Evolutionary conservation across 2,888 invertebrate genomes (phyloP).

Genomic region (Acleris emargana): DNA sequence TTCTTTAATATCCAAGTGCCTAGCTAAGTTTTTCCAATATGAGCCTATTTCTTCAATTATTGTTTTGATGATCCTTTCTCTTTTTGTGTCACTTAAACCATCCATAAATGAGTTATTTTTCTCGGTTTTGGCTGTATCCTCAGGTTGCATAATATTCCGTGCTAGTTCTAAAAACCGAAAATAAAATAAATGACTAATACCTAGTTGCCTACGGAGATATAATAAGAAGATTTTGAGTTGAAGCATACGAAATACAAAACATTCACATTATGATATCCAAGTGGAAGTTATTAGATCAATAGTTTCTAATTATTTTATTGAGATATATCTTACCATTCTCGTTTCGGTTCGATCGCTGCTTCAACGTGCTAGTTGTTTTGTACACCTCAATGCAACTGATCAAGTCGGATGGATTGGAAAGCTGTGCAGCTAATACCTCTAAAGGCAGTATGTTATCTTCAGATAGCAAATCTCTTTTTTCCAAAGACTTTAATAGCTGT

Average conservation of each 20-base stretch:
- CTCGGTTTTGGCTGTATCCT: slow-evolving; percentile 40
- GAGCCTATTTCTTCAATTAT: slow-evolving; percentile 66
- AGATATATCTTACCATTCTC: slow-evolving; percentile 54
- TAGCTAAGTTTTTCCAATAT: slow-evolving; percentile 67
- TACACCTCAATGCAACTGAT: slow-evolving; percentile 56
- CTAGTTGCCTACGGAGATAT: too few species aligned
- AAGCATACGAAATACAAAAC: too few species aligned
- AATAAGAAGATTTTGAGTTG: too few species aligned
- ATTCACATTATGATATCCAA: not conserved
- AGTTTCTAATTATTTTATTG: not conserved
- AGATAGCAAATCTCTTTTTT: slow-evolving; percentile 65
- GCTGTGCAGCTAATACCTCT: slow-evolving; percentile 58
- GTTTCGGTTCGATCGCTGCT: slow-evolving; percentile 47
- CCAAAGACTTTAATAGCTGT: slow-evolving; percentile 63
- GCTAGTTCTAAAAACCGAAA: slow-evolving; percentile 1
- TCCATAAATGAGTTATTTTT: slow-evolving; percentile 13
- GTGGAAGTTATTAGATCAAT: not conserved
- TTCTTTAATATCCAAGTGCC: slow-evolving; percentile 67
- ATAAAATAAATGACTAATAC: not conserved
- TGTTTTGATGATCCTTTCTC: slow-evolving; percentile 59
- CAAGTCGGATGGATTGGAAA: slow-evolving; percentile 52
- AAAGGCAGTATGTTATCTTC: slow-evolving; percentile 65
- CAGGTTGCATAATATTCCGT: not conserved
- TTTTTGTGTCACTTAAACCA: slow-evolving; percentile 53
- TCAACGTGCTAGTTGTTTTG: slow-evolving; percentile 51